phyloP scores from a whole-genome alignment of 2,888 invertebrate species.

The Metacarcinus magister region DNA sequence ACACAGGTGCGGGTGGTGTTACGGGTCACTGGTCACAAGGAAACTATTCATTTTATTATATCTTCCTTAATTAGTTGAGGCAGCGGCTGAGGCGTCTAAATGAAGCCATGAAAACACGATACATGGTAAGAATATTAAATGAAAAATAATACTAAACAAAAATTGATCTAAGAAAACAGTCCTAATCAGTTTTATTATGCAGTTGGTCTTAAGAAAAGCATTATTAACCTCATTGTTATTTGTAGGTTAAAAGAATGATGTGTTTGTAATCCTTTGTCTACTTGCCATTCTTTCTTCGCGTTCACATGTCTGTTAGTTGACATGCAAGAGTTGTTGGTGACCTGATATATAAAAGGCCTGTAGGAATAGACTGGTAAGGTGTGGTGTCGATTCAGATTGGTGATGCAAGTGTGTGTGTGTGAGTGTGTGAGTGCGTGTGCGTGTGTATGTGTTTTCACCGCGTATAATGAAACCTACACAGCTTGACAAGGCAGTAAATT shows the following conservation, averaged over 20 bases:
- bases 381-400: neutral
- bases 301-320: neutral
- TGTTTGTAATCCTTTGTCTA: neutral
- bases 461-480: neutral
- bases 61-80: neutral
- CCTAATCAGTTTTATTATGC: too few relatives aligned
- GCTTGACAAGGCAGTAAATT: neutral
- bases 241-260: neutral
- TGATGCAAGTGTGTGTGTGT: conserved; percentile 33
- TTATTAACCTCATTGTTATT: neutral
- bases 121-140: neutral
- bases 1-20: neutral
- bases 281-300: neutral
- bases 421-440: neutral
- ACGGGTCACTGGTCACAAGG: neutral
- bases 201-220: too few relatives aligned
- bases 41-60: neutral
- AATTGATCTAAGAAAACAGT: neutral
- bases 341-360: neutral
- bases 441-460: neutral
- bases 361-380: neutral
- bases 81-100: neutral
- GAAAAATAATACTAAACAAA: neutral
- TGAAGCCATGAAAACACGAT: neutral
- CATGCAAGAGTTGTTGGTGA: neutral